Percentiles rank a stretch among this genome's conserved stretches.
Evolutionary conservation across 2,113 vertebrate genomes (phyloP).

Genomic region (Serinus canaria): DNA sequence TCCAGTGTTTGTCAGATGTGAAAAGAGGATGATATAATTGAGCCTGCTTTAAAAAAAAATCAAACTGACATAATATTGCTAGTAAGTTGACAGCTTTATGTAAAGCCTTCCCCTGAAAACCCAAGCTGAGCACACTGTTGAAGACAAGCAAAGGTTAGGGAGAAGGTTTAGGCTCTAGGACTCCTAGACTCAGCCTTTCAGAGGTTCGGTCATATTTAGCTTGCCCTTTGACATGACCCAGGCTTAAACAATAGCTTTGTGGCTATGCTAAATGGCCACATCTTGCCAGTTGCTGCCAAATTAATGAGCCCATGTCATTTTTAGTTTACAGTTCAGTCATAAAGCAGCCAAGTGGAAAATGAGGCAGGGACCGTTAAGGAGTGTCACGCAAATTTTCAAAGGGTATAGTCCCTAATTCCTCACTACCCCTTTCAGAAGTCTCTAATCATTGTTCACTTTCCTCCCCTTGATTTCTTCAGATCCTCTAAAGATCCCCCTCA

Average conservation of each 20-base stretch:
- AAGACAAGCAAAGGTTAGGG: constrained; percentile 60
- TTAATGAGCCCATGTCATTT: constrained; percentile 88
- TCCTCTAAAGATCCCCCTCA: constrained; percentile 36
- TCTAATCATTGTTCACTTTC: constrained; percentile 58
- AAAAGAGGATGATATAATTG: constrained; percentile 71
- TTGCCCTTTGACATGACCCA: constrained; percentile 84
- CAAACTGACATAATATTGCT: constrained; percentile 72
- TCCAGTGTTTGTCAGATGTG: not conserved
- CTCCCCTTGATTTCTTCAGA: constrained; percentile 45
- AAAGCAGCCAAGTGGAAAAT: constrained; percentile 85
- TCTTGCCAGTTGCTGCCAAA: constrained; percentile 83
- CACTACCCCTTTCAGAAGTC: constrained; percentile 59
- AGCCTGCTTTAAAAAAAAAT: constrained; percentile 59
- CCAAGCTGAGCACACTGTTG: constrained; percentile 54
- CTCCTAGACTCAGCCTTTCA: constrained; percentile 69
- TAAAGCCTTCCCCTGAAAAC: constrained; percentile 61
- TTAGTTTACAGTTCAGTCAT: constrained; percentile 81
- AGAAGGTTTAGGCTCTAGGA: constrained; percentile 68
- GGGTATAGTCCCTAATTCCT: constrained; percentile 66
- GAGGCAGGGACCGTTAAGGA: constrained; percentile 72
- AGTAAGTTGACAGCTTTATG: constrained; percentile 69
- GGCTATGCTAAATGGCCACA: constrained; percentile 78
- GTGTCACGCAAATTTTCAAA: constrained; percentile 68
- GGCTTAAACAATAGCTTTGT: constrained; percentile 80
- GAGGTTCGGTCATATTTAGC: constrained; percentile 73